Evolutionary conservation across 1,140 invertebrate species (phyloP).

Genomic region (Meloidogyne exigua): DNA sequence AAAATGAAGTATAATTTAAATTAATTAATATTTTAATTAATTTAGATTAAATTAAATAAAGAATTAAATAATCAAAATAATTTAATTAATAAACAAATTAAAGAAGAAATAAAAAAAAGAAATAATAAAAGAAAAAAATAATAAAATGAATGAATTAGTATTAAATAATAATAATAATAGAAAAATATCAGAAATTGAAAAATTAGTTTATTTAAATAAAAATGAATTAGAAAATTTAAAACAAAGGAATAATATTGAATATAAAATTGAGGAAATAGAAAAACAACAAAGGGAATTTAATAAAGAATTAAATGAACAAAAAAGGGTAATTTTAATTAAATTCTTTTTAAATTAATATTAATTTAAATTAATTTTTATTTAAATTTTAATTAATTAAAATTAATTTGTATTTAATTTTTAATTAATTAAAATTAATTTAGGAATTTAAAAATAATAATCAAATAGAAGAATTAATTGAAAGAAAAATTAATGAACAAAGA

Average conservation of each 20-base stretch:
- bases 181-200: background rate
- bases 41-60: too few relatives aligned
- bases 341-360: background rate
- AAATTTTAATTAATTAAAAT: too few relatives aligned
- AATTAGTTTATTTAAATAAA: background rate
- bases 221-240: background rate
- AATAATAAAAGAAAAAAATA: background rate
- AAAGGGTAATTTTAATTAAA: background rate
- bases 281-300: background rate
- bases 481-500: background rate
- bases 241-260: background rate
- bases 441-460: background rate
- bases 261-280: background rate
- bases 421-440: background rate
- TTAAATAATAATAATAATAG: background rate
- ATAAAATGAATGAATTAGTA: background rate
- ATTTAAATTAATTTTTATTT: too few relatives aligned
- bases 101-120: background rate
- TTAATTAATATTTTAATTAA: too few relatives aligned
- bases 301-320: background rate
- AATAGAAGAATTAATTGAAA: background rate
- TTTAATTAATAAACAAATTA: background rate
- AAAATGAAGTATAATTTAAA: background rate
- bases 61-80: too few relatives aligned
- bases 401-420: background rate